Percentiles rank a stretch among this genome's conserved stretches.
Conservation (phyloP, 2,888 invertebrate species). For the Ophonus ardosiacus region DNA sequence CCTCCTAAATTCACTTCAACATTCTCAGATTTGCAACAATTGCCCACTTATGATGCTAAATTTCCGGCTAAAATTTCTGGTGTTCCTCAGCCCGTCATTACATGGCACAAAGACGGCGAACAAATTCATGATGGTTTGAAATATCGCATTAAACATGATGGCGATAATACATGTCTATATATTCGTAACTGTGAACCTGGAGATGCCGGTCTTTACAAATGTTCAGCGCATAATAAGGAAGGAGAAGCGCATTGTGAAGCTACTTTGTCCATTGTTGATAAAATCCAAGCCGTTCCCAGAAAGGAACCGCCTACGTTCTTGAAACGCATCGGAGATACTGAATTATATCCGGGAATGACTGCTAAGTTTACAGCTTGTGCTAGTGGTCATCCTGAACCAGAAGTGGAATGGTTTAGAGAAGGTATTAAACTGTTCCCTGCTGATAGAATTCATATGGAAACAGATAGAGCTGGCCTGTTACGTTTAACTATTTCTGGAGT, state of each 20-base stretch:
- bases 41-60: conserved; percentile 88
- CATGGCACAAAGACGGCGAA: conserved; percentile 91
- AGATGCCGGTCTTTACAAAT: conserved; percentile 87
- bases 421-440: conserved; percentile 88
- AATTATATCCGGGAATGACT: conserved; percentile 91
- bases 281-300: conserved; percentile 85
- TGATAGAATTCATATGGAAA: conserved; percentile 89
- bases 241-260: conserved; percentile 88
- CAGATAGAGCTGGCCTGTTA: conserved; percentile 88
- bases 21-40: conserved; percentile 83
- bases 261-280: conserved; percentile 86
- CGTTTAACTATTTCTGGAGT: conserved; percentile 89
- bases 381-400: conserved; percentile 91
- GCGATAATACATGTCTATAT: conserved; percentile 87
- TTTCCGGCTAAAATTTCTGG: conserved; percentile 89
- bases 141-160: conserved; percentile 87
- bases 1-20: conserved; percentile 89
- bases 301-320: conserved; percentile 92
- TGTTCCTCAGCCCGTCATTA: conserved; percentile 89
- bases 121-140: conserved; percentile 84
- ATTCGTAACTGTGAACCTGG: conserved; percentile 82
- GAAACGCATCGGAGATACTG: conserved; percentile 92
- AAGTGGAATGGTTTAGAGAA: conserved; percentile 91
- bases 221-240: conserved; percentile 88
- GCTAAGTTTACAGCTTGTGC: conserved; percentile 96